These are phyloP conservation scores for Neuroscelio doddi DNA, from an alignment of 2,888 invertebrate genomes.

Conservation along the genomic window DNA sequence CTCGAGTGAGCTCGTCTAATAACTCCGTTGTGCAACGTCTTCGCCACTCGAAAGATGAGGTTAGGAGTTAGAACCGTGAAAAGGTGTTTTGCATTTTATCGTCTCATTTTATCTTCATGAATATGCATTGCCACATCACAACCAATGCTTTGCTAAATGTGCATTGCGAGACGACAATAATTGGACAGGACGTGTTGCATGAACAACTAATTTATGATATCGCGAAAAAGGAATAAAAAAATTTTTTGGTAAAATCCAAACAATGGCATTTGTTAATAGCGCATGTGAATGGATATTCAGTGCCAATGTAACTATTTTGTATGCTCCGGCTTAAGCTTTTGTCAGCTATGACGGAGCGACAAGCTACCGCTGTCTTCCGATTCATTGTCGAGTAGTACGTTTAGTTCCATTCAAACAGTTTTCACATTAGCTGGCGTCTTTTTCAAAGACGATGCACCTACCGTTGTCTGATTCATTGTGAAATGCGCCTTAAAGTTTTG, in stretches of 20 bases:
- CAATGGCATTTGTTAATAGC: conserved; percentile 4
- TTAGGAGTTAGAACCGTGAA: conserved; percentile 3
- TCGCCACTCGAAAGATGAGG: conserved; percentile 5
- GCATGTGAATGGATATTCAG: neutral
- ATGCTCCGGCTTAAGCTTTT: conserved; percentile 2
- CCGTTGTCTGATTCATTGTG: conserved; percentile 18
- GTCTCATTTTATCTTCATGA: conserved; percentile 22
- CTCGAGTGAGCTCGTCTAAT: conserved; percentile 30
- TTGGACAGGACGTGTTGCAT: conserved; percentile 1
- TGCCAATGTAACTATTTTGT: conserved; percentile 8
- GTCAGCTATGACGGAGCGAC: neutral
- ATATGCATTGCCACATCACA: conserved; percentile 14
- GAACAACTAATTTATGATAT: conserved; percentile 4
- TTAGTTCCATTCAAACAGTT: conserved; percentile 29
- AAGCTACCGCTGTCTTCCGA: conserved; percentile 7
- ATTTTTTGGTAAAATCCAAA: neutral
- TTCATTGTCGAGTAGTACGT: conserved; percentile 22
- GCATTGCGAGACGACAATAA: neutral
- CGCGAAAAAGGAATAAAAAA: neutral
- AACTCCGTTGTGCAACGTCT: conserved; percentile 24
- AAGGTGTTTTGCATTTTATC: conserved; percentile 30
- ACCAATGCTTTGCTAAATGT: neutral
- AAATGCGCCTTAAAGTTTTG: conserved; percentile 19
- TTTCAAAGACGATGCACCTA: conserved; percentile 17
- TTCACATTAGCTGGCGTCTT: conserved; percentile 28